Base-by-base conservation (phyloP, 2,797 vertebrate genomes). In the Thripadectes ignobilis region DNA sequence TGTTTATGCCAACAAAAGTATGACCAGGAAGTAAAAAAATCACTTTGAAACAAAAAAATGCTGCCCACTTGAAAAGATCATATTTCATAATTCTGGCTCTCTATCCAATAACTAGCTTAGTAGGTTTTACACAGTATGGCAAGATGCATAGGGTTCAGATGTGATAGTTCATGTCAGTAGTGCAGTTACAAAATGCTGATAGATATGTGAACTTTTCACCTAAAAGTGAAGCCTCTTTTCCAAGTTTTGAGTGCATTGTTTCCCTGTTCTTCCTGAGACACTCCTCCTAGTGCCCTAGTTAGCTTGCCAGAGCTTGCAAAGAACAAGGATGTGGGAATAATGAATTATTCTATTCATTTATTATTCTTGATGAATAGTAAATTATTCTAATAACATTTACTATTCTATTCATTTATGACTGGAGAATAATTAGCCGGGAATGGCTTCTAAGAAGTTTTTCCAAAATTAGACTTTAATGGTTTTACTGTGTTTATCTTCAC, bases 161-260 rank as follows among this genome's bases (percentile, higher is more conserved):
- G 34, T 27, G 80, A 57, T 84, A 30, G 39, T 71, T 97, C 77
- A 49, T 30, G 76, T 96, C 85, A 54, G 20, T 76, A 95, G 71
- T 38, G 52, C 52, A 79, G 92, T 93, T 95, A 85, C 77, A 88
- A 93, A 94, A 93, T 94, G 82, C n/a, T 51, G 27, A 58, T 94
- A 89, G 95, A 96, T 92, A 95, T 15, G 57, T 97, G 95, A 96
- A 96, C 95, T 97, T 97, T 97, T 97, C 92, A 96, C 96, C 96
- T 89, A 94, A 95, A 97, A 95, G 92, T 77, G 93, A 95, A 96
- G 57, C 34, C 54, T 94, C 91, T 93, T 96, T 89, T 97, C 96
- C 88, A 97, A 97, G 74, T 93, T 95, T 79, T 75, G 26, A 43
- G 55, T 74, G 38, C 61, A 38, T 85, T 84, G 92, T 93, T 94